A percentile compares a stretch with the other conserved stretches of the same genome.
Conservation (phyloP, 2,888 invertebrate species). For the Drepanosiphum platanoidis region DNA sequence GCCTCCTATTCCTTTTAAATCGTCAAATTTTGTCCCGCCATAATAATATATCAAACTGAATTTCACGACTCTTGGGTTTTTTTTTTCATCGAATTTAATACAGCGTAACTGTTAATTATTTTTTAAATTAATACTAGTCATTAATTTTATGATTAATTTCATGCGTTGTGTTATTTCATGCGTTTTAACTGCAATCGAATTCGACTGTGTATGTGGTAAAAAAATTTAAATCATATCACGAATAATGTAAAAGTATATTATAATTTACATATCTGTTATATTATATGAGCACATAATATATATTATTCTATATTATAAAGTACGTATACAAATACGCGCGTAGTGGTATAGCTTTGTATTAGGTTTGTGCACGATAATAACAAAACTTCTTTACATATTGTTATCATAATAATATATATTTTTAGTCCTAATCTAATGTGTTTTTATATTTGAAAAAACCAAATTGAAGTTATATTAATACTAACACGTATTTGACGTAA, state of each 20-base stretch:
- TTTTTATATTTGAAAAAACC: neutral
- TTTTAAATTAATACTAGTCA: neutral
- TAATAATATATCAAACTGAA: neutral
- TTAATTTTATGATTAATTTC: neutral
- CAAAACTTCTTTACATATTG: neutral
- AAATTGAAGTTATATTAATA: neutral
- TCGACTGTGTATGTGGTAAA: neutral
- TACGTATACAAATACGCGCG: neutral
- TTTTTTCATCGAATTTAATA: too few species aligned
- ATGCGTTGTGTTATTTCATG: neutral
- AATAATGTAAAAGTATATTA: neutral
- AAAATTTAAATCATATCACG: neutral
- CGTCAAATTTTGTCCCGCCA: slow-evolving; percentile 4
- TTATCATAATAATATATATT: neutral
- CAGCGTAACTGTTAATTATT: neutral
- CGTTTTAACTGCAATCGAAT: neutral
- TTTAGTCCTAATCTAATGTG: neutral
- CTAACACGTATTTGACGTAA: neutral
- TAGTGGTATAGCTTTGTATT: neutral
- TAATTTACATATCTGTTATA: neutral
- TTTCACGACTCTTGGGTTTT: neutral
- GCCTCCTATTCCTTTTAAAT: neutral
- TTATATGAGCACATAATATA: neutral
- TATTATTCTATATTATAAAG: too few species aligned
- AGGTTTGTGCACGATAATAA: neutral